These are phyloP conservation scores for Metopia argyrocephala DNA, from an alignment of 2,888 invertebrate genomes.

Conservation along the genomic window DNA sequence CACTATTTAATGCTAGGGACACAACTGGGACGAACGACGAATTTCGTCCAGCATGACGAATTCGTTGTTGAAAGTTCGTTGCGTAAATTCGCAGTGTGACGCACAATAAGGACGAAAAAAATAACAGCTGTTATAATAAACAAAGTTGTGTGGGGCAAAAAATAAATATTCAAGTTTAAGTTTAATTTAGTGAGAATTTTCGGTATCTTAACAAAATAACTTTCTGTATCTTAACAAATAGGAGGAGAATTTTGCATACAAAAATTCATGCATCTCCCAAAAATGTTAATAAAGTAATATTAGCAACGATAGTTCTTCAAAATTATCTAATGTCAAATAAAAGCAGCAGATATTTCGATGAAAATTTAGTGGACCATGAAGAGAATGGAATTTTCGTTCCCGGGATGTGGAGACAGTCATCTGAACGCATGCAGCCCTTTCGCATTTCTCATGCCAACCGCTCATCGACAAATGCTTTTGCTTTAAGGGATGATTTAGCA, in stretches of 20 bases:
- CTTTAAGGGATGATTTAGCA: neutral
- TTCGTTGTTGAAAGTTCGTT: too few species aligned
- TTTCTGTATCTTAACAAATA: conserved; percentile 13
- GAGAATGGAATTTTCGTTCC: conserved; percentile 32
- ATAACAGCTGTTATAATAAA: too few species aligned
- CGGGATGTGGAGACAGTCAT: conserved; percentile 36
- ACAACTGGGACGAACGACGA: too few species aligned
- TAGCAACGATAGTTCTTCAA: conserved; percentile 26
- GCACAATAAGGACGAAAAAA: too few species aligned
- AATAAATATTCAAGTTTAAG: too few species aligned
- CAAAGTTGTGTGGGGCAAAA: too few species aligned
- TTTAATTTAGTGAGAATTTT: too few species aligned
- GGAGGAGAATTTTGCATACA: too few species aligned
- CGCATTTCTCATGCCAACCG: conserved; percentile 37
- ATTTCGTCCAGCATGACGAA: too few species aligned
- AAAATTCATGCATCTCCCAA: conserved; percentile 24
- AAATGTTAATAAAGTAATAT: conserved; percentile 28
- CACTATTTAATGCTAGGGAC: too few species aligned
- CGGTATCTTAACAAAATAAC: too few species aligned
- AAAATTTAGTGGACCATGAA: conserved; percentile 15
- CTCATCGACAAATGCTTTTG: conserved; percentile 23
- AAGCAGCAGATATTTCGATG: conserved; percentile 32
- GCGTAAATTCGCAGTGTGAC: too few species aligned
- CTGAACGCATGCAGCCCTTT: neutral
- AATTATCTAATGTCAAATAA: conserved; percentile 26